Evolutionary conservation across 1,140 invertebrate species (phyloP).

Genomic region (Drosophila kepulauana): DNA sequence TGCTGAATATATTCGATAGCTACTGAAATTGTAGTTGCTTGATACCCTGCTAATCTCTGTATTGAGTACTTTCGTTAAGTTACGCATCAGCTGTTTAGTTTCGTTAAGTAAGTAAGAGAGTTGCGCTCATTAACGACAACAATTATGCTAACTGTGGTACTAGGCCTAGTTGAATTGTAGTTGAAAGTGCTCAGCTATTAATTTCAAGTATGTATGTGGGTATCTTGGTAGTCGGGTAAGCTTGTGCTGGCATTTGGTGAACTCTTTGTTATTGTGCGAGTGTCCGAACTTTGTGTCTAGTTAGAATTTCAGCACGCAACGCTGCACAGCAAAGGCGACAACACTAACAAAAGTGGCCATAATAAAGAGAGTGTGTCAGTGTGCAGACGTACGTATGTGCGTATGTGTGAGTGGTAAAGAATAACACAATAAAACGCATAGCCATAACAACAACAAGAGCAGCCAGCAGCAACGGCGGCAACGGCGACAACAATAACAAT

Average conservation of each 20-base stretch:
- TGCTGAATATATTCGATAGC: conserved; percentile 24
- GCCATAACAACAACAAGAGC: conserved; percentile 19
- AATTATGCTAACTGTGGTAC: not conserved
- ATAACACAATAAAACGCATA: conserved; percentile 40
- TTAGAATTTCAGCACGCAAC: conserved; percentile 64
- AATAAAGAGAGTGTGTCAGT: conserved; percentile 42
- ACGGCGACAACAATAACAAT: conserved; percentile 32
- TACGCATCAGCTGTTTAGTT: not conserved
- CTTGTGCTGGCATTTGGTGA: not conserved
- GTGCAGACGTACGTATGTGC: conserved; percentile 6
- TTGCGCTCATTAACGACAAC: not conserved
- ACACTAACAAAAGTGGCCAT: conserved; percentile 68
- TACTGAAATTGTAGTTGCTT: conserved; percentile 7
- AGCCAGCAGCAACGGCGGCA: not conserved
- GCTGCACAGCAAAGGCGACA: conserved; percentile 55
- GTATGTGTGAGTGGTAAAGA: conserved; percentile 21
- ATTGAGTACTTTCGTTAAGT: no score
- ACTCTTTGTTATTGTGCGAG: conserved; percentile 27
- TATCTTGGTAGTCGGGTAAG: not conserved
- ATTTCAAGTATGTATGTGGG: conserved; percentile 7
- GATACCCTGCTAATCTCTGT: not conserved
- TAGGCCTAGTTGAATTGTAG: not conserved
- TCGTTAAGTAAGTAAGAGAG: not conserved
- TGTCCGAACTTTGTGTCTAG: conserved; percentile 51
- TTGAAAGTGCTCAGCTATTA: not conserved